Evolutionary conservation across 1,140 invertebrate species (phyloP).

Genomic region (Ceratina japonica): DNA sequence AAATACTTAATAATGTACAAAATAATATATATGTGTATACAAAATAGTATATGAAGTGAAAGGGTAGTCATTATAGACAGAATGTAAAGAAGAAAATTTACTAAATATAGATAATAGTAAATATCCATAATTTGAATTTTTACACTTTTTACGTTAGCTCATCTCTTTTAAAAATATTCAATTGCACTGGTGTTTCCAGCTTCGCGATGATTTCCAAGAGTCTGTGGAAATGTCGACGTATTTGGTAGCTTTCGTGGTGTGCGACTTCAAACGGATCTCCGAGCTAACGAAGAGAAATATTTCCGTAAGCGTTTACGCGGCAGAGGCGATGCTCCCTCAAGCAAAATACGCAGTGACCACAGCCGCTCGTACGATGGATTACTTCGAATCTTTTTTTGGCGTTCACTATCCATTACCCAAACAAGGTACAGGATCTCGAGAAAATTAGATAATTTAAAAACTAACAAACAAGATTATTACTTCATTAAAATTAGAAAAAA

Average conservation of each 20-base stretch:
- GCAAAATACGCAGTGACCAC: constrained; percentile 89
- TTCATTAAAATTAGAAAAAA: too few species aligned
- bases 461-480: background rate
- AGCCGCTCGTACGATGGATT: constrained; percentile 88
- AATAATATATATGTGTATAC: too few species aligned
- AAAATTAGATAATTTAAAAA: background rate
- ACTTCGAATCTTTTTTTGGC: constrained; percentile 92
- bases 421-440: constrained; percentile 81
- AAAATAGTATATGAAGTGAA: too few species aligned
- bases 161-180: background rate
- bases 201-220: constrained; percentile 87
- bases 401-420: constrained; percentile 91
- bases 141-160: too few species aligned
- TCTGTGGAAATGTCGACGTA: constrained; percentile 92
- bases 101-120: too few species aligned
- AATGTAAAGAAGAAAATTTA: too few species aligned
- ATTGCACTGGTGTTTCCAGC: constrained; percentile 74
- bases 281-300: constrained; percentile 82
- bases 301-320: constrained; percentile 89
- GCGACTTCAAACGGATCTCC: constrained; percentile 87
- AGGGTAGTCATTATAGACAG: too few species aligned
- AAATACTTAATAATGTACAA: too few species aligned
- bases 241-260: constrained; percentile 91
- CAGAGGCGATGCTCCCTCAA: constrained; percentile 88
- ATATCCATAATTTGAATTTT: too few species aligned